phyloP scores from a whole-genome alignment of 92 coral and sea anemone genomes.

The Epizoanthus scotinus region DNA sequence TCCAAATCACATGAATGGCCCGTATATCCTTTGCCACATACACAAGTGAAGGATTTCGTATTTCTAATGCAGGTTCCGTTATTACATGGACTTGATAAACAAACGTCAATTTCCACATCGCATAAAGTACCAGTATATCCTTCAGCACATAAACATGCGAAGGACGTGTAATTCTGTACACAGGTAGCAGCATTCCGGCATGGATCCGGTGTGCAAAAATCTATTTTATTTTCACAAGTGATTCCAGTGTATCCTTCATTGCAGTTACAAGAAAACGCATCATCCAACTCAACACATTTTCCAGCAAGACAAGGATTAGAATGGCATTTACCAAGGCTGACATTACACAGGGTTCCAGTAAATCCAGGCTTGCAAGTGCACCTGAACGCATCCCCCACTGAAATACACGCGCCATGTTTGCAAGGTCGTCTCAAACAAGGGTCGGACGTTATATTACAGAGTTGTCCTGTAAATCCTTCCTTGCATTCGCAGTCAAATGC shows the following conservation, averaged over 20 bases:
- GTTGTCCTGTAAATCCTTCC: constrained; percentile 56
- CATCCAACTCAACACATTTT: constrained; percentile 52
- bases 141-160: constrained; percentile 60
- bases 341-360: constrained; percentile 62
- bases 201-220: constrained; percentile 59
- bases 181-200: constrained; percentile 75
- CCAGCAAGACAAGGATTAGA: constrained; percentile 73
- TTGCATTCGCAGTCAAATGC: constrained; percentile 63
- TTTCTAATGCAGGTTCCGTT: constrained; percentile 61
- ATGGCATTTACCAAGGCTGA: constrained; percentile 54
- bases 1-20: constrained; percentile 60
- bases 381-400: constrained; percentile 15
- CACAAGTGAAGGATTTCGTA: constrained; percentile 48
- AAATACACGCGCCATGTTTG: constrained; percentile 64
- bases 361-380: constrained; percentile 64
- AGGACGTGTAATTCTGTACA: constrained; percentile 41
- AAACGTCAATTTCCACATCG: constrained; percentile 54
- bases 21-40: constrained; percentile 60
- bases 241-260: constrained; percentile 70
- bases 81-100: constrained; percentile 74
- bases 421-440: constrained; percentile 61
- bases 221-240: constrained; percentile 54
- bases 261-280: constrained; percentile 69
- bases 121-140: constrained; percentile 75
- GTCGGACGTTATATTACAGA: constrained; percentile 48